Evolutionary conservation across 2,888 invertebrate genomes (phyloP).

Genomic region (Keiferia lycopersicella): DNA sequence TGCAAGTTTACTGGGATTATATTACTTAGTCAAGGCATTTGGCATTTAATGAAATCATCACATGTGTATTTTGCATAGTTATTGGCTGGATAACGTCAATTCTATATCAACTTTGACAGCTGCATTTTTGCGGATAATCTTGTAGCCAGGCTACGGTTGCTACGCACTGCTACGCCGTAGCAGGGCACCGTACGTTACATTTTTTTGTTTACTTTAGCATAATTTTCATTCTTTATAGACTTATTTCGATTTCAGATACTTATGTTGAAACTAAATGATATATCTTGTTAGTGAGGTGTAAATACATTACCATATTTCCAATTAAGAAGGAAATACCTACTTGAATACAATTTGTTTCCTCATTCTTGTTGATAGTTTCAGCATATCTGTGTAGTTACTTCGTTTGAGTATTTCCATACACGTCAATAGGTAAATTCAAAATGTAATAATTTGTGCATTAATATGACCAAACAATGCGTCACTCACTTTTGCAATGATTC

Average conservation of each 20-base stretch:
- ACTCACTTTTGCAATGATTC: no score
- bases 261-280: no score
- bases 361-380: background rate
- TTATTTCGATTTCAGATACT: no score
- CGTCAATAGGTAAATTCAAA: slow-evolving; percentile 3
- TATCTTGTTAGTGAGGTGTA: no score
- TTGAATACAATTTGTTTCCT: background rate
- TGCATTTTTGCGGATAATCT: background rate
- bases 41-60: background rate
- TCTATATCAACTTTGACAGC: background rate
- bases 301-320: no score
- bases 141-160: slow-evolving; percentile 22
- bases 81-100: background rate
- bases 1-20: background rate
- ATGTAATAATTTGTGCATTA: background rate
- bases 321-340: no score
- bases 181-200: slow-evolving; percentile 33
- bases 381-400: background rate
- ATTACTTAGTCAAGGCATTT: background rate
- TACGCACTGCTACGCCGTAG: slow-evolving; percentile 49
- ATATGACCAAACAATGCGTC: background rate
- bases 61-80: background rate
- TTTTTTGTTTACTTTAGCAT: no score
- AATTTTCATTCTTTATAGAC: no score
- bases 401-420: background rate